Evolutionary conservation across 2,113 vertebrate genomes (phyloP), one percentile per base, ranked within the genome.

Genomic region (Rhegmatorhina hoffmannsi): DNA sequence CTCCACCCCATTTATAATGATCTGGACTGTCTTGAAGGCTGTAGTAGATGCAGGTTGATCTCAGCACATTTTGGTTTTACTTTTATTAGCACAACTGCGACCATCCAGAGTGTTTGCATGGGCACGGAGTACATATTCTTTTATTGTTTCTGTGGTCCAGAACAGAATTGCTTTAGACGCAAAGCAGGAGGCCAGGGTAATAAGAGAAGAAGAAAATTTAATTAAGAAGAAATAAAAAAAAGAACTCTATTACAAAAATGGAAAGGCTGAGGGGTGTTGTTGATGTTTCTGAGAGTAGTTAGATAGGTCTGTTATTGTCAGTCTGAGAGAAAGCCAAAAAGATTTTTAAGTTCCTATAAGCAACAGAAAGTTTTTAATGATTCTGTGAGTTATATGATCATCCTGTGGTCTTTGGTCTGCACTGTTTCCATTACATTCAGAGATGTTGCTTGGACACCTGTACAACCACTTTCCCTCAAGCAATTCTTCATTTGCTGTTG

Each of bases 41-140:
- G 75, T 97, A 96, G 66, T 28, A 88, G 70, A 86, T 97, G 50
- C 72, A 89, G 80, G 63, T 92, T 94, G 46, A 83, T 81, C 58
- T 62, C 52, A 66, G 63, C 87, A 80, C 49, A 24, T 7, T 75
- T 85, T 43, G 40, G 40, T 43, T 43, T 43, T 43, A 43, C 53
- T 59, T 79, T 96, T 74, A 90, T 92, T 80, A 72, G 28, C 55
- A 24, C 34, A 84, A 7, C 29, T 92, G 67, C 81, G 78, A 29
- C 66, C 55, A 73, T 68, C 88, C 34, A 7, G 53, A 28, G n/a
- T 82, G 83, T 83, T 91, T 95, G 20, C 64, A 69, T 74, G 52
- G 87, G 3, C 77, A 69, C 64, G 76, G 59, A 85, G 82, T 94
- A 72, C 31, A 28, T 52, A 79, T 5, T 91, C 17, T 85, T 88